phyloP scores from a whole-genome alignment of 2,888 invertebrate genomes.

The Trachelus iudaicus region DNA sequence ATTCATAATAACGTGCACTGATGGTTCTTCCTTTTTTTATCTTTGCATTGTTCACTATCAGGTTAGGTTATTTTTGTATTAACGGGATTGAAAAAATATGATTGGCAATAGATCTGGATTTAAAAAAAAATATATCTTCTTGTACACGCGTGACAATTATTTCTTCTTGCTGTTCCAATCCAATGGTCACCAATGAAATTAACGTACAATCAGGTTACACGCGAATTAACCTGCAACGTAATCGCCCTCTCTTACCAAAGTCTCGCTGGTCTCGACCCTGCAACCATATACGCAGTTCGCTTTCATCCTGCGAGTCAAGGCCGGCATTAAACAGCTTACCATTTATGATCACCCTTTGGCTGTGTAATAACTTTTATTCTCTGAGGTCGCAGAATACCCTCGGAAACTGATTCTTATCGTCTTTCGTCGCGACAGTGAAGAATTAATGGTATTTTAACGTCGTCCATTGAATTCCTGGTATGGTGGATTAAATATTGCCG shows the following conservation, averaged over 20 bases:
- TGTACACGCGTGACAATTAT: not conserved
- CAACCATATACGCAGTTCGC: not conserved
- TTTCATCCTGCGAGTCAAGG: not conserved
- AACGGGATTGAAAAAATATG: not conserved
- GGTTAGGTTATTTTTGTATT: not conserved
- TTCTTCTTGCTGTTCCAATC: not conserved
- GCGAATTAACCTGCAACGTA: not conserved
- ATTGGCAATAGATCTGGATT: not conserved
- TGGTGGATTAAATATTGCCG: not conserved
- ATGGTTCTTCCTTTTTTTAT: not conserved
- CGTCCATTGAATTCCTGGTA: not conserved
- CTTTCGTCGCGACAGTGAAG: not conserved
- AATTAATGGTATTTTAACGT: not conserved
- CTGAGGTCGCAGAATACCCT: not conserved
- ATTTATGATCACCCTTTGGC: not conserved
- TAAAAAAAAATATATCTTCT: not conserved
- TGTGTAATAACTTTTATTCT: not conserved
- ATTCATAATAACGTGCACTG: not conserved
- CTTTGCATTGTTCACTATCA: not conserved
- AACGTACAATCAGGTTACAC: not conserved
- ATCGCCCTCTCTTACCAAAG: not conserved
- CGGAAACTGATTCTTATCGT: not conserved
- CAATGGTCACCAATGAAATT: not conserved
- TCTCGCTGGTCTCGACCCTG: not conserved
- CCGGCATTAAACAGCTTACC: not conserved